phyloP scores from a whole-genome alignment of 92 coral and sea anemone genomes.

The Parazoanthus atlanticus region DNA sequence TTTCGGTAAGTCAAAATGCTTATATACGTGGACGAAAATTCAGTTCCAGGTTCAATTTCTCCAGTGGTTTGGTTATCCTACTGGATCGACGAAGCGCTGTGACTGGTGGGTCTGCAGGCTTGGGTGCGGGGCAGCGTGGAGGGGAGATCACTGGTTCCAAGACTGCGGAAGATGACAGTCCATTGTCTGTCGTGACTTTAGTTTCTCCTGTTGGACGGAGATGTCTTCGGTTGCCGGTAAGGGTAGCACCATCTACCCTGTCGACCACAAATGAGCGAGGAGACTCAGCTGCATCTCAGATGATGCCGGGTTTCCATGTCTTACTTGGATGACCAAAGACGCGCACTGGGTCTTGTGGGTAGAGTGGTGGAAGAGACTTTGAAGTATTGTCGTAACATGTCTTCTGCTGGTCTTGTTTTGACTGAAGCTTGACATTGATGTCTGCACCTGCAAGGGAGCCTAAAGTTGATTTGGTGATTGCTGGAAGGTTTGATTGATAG shows the following conservation, averaged over 20 bases:
- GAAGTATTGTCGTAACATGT: neutral
- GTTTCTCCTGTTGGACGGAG: conserved; percentile 42
- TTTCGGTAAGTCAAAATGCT: neutral
- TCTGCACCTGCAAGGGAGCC: neutral
- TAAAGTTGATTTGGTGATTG: neutral
- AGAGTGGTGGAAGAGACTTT: conserved; percentile 7
- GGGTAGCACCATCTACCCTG: conserved; percentile 35
- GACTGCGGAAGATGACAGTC: too few relatives aligned
- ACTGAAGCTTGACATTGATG: conserved; percentile 1
- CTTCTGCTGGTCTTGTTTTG: neutral
- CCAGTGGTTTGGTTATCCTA: too few relatives aligned
- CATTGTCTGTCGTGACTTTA: neutral
- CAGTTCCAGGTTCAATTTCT: conserved; percentile 45
- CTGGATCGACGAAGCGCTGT: too few relatives aligned
- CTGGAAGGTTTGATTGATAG: conserved; percentile 7
- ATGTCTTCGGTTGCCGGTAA: conserved; percentile 46
- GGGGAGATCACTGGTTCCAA: too few relatives aligned
- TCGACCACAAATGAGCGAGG: conserved; percentile 46
- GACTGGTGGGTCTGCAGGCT: too few relatives aligned
- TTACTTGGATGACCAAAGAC: conserved; percentile 27
- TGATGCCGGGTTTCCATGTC: conserved; percentile 51
- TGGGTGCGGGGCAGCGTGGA: too few relatives aligned
- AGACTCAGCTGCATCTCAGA: neutral
- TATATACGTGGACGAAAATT: neutral
- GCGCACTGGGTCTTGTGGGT: conserved; percentile 36